Evolutionary conservation across 2,797 vertebrate species (phyloP).

Genomic region (Hydrocynus forskahlii): DNA sequence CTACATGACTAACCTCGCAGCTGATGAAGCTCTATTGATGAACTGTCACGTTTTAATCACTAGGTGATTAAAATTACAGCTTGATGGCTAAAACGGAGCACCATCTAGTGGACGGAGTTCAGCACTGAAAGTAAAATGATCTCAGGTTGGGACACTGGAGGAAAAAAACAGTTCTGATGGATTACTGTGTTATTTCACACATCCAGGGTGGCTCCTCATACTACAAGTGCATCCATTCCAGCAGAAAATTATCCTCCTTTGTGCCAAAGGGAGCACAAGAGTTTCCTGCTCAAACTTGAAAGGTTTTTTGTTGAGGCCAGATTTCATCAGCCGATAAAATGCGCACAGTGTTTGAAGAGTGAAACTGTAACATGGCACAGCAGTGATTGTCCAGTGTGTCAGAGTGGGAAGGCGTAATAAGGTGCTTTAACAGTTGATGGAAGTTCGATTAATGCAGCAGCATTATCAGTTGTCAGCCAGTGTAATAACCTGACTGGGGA

Average conservation of each 20-base stretch:
- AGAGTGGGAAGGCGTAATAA: slow-evolving; percentile 36
- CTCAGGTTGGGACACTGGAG: neutral
- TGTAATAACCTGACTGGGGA: slow-evolving; percentile 37
- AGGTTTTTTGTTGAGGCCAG: slow-evolving; percentile 50
- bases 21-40: too few relatives aligned
- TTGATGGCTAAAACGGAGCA: neutral
- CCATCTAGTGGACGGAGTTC: neutral
- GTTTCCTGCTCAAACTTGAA: slow-evolving; percentile 22
- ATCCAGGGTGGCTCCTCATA: neutral
- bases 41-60: too few relatives aligned
- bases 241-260: neutral
- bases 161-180: neutral
- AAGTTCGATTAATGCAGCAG: slow-evolving; percentile 60
- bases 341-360: slow-evolving; percentile 59
- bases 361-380: slow-evolving; percentile 56
- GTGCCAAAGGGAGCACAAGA: slow-evolving; percentile 17
- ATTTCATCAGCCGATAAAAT: slow-evolving; percentile 64
- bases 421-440: slow-evolving; percentile 32
- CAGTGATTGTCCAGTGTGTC: slow-evolving; percentile 57
- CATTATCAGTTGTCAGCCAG: slow-evolving; percentile 43
- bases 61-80: too few relatives aligned
- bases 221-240: slow-evolving; percentile 27
- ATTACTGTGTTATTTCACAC: slow-evolving; percentile 1
- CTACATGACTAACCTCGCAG: too few relatives aligned
- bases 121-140: neutral